Evolutionary conservation across 2,888 invertebrate species (phyloP), one percentile per base, ranked within the genome.

Genomic region (Atrina japonica): DNA sequence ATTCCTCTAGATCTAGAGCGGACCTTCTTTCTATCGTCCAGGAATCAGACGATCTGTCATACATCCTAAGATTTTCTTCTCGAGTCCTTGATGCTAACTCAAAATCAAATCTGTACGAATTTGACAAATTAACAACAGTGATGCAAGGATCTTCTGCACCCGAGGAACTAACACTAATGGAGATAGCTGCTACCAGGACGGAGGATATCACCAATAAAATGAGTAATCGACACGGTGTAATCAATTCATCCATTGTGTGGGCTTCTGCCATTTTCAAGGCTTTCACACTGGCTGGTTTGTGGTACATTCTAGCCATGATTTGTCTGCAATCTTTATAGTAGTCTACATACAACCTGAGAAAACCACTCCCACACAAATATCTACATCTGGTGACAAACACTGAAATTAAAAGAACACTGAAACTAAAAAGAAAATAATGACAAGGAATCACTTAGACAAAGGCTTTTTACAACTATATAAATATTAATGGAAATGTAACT

Each of bases 1-100:
- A 90, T 73, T 90, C 89, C 52, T 87, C 74, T 16, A 89, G 65
- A 5, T 82, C 80, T 27, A 90, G 76, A 6, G 78, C 68, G 0
- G 75, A 78, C 35, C 89, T 66, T 47, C 84, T 82, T 61, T 89
- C 89, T 5, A 90, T 78, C 9, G 65, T 71, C 66, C 75, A 59
- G 25, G 29, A 43, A 21, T 69, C 30, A 30, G 30, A 49, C 7
- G 69, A 58, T 23, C 61, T 58, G 16, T 66, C 69, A 73, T 88
- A 88, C 29, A 81, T 64, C 59, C 80, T 75, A 78, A 86, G 75
- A 21, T 81, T 83, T 23, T 79, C 69, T 16, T 82, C 71, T 53
- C 88, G 59, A n/a, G 49, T 50, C 40, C 70, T 61, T 50, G 71
- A 40, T 5, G 72, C 74, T n/a, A 47, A 18, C 11, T 77, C n/a